Evolutionary conservation across 2,888 invertebrate genomes (phyloP).

Genomic region (Brachyptera risi): DNA sequence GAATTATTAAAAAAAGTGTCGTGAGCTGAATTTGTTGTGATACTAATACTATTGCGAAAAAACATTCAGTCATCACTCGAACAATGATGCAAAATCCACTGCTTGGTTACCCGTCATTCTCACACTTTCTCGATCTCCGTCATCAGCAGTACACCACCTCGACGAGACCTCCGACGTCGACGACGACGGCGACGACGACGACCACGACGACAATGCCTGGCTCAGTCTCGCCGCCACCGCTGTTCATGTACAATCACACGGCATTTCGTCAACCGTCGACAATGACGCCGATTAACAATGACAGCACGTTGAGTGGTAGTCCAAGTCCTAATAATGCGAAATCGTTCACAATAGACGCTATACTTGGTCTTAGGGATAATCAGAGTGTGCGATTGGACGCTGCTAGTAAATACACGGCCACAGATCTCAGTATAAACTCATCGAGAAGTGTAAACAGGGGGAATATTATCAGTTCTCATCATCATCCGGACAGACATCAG

Average conservation of each 20-base stretch:
- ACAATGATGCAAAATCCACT: constrained; percentile 38
- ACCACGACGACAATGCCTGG: neutral
- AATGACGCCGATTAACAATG: constrained; percentile 11
- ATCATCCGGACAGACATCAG: neutral
- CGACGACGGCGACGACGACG: neutral
- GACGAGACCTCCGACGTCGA: neutral
- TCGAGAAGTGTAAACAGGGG: neutral
- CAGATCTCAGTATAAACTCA: constrained; percentile 38
- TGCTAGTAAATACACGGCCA: constrained; percentile 18
- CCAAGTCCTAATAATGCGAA: constrained; percentile 48
- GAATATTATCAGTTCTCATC: neutral
- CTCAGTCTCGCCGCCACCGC: constrained; percentile 19
- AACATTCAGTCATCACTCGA: constrained; percentile 29
- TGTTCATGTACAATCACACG: constrained; percentile 22
- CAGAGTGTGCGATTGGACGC: neutral
- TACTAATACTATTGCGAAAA: constrained; percentile 38
- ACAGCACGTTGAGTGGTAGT: constrained; percentile 33
- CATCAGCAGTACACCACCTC: constrained; percentile 31
- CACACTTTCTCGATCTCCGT: constrained; percentile 36
- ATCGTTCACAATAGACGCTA: constrained; percentile 85
- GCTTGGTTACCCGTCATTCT: constrained; percentile 37
- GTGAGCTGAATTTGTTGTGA: too few species aligned
- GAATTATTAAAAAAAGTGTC: too few species aligned
- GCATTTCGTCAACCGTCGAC: constrained; percentile 15
- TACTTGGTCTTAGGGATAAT: constrained; percentile 66